These are phyloP conservation scores for Argya squamiceps DNA, from an alignment of 2,797 vertebrate genomes.

Conservation along the genomic window DNA sequence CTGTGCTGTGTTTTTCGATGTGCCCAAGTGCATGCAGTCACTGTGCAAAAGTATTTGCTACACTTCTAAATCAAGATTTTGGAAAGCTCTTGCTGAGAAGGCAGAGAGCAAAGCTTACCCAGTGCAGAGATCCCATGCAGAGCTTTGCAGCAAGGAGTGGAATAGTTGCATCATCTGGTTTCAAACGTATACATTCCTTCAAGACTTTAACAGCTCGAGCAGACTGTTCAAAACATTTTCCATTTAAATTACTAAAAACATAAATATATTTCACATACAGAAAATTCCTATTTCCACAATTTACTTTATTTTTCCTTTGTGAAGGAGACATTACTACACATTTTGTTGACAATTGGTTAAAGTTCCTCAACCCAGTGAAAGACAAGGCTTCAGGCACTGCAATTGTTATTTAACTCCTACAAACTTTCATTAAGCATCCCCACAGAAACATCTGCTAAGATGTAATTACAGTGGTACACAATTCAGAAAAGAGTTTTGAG, in stretches of 20 bases:
- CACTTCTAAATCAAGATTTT: not conserved
- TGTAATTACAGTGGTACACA: not conserved
- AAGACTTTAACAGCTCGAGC: slow-evolving; percentile 96
- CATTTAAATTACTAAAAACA: slow-evolving; percentile 26
- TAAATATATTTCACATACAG: not conserved
- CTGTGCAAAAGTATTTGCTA: not conserved
- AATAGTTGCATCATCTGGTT: slow-evolving; percentile 94
- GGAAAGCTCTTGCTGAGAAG: not conserved
- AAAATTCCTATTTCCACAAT: not conserved
- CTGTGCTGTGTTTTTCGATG: not conserved
- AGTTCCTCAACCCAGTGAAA: not conserved
- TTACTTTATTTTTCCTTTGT: not conserved
- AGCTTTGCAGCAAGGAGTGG: slow-evolving; percentile 95
- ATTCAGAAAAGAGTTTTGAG: not conserved
- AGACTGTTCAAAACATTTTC: slow-evolving; percentile 78
- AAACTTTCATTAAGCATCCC: not conserved
- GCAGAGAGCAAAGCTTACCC: slow-evolving; percentile 80
- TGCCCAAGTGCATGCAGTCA: not conserved
- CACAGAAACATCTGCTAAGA: not conserved
- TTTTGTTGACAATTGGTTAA: not conserved
- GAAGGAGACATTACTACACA: not conserved
- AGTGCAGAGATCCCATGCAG: slow-evolving; percentile 95
- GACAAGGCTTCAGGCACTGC: not conserved
- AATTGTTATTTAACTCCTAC: not conserved
- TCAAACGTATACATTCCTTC: slow-evolving; percentile 95